phyloP scores from a whole-genome alignment of 2,888 invertebrate genomes.

The Brenthis hecate region DNA sequence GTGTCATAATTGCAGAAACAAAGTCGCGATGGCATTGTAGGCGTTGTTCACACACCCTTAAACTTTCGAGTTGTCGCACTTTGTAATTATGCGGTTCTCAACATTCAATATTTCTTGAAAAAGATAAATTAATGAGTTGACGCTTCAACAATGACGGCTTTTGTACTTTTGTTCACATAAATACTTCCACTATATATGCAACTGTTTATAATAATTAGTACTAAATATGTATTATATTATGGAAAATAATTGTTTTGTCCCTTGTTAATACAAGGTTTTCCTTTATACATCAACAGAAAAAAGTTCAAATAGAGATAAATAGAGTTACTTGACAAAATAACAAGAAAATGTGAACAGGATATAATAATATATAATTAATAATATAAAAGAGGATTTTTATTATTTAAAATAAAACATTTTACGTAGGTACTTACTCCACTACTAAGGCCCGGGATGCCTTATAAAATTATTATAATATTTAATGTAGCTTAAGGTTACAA shows the following conservation, averaged over 20 bases:
- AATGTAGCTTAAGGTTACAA: too few species aligned
- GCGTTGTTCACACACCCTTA: slow-evolving; percentile 73
- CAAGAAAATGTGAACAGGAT: not conserved
- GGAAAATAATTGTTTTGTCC: not conserved
- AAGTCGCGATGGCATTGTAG: slow-evolving; percentile 77
- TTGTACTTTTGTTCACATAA: slow-evolving; percentile 30
- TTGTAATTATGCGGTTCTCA: slow-evolving; percentile 71
- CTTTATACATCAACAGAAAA: slow-evolving; percentile 13
- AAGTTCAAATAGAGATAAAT: slow-evolving; percentile 10
- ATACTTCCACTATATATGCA: not conserved
- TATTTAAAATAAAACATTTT: too few species aligned
- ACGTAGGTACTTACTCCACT: too few species aligned
- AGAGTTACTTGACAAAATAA: slow-evolving; percentile 6
- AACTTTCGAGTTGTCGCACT: slow-evolving; percentile 72
- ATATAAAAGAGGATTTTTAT: not conserved
- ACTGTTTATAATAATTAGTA: slow-evolving; percentile 4
- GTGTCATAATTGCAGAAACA: slow-evolving; percentile 81
- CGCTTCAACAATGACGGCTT: slow-evolving; percentile 35
- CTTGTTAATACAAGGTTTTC: slow-evolving; percentile 5
- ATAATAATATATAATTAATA: slow-evolving; percentile 5
- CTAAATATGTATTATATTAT: slow-evolving; percentile 3
- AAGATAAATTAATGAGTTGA: slow-evolving; percentile 47
- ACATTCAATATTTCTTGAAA: slow-evolving; percentile 67
- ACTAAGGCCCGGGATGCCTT: too few species aligned
- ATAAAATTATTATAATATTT: too few species aligned